Base-by-base conservation (phyloP, 53 echinoderm and acorn worm species). In the Arbacia lixula region DNA sequence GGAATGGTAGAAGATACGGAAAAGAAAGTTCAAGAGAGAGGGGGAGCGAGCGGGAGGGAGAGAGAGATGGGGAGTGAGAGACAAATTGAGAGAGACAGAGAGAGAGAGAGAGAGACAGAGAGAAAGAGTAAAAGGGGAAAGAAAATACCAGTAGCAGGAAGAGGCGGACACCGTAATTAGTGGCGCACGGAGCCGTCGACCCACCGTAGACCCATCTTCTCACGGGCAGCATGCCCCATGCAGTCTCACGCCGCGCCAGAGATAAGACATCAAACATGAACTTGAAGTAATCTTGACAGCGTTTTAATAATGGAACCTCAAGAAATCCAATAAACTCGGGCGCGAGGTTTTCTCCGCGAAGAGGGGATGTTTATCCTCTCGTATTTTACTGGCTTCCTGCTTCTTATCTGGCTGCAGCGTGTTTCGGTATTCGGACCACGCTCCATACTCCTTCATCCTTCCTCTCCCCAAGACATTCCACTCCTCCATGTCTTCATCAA, bases 281-380 rank as follows among this genome's bases (percentile, higher is more conserved):
- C 71, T 42, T 27, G 12, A 16, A 71, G 49, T 6, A 71, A 46
- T 46, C 71, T 12, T 71, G 71, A 71, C 71, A 46, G 71, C 41
- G 46, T 71, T 46, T 71, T 71, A 71, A 71, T 71, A 71, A 25
- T 49, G 50, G 49, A n/a, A 71, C 71, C 46, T 24, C 71, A 71
- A 46, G 49, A 71, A 71, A 71, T 46, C 16, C 50, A 25, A 71
- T 71, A 71, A 42, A n/a, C 26, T 46, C 40, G 46, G 49, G 46
- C 28, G 71, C 36, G 39, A 68, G 3, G 68, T 46, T 71, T 66
- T 66, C 49, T 71, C 46, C 14, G 5, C 71, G 43, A 71, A 71
- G 3, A 71, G 1, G 20, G 29, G 17, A 26, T 49, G 43, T 71
- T 71, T 28, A 71, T 20, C 38, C 66, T n/a, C 46, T 71, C 8